Conservation (phyloP, 2,888 invertebrate species). For the Nomada ferruginata region DNA sequence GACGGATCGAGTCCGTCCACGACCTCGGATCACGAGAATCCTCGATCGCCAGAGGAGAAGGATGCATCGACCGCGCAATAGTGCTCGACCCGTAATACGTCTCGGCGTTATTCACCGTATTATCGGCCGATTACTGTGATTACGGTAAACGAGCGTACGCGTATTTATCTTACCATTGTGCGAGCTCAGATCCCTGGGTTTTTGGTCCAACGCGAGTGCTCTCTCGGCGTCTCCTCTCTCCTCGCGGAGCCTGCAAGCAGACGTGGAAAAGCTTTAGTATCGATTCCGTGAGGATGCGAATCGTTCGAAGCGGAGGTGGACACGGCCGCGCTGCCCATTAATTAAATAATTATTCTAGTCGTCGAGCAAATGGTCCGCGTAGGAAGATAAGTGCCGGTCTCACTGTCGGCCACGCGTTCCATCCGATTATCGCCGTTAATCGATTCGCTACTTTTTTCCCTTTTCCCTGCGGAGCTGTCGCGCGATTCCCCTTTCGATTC, state of each 20-base stretch:
- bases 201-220: constrained; percentile 91
- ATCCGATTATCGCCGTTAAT: constrained; percentile 61
- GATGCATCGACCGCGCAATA: constrained; percentile 49
- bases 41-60: constrained; percentile 62
- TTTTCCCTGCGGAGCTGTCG: constrained; percentile 9
- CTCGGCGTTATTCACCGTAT: constrained; percentile 59
- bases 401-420: constrained; percentile 26
- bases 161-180: constrained; percentile 90
- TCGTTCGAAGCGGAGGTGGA: constrained; percentile 70
- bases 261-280: constrained; percentile 73
- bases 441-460: constrained; percentile 48
- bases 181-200: constrained; percentile 93
- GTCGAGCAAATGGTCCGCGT: constrained; percentile 73
- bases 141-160: constrained; percentile 56
- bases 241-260: constrained; percentile 91
- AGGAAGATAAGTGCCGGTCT: constrained; percentile 79
- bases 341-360: constrained; percentile 82
- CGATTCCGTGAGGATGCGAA: constrained; percentile 65
- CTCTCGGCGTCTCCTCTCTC: constrained; percentile 94
- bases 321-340: constrained; percentile 72
- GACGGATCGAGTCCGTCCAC: neutral
- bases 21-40: constrained; percentile 33
- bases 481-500: constrained; percentile 8
- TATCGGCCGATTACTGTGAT: constrained; percentile 63
- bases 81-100: constrained; percentile 31